Conservation (phyloP, 2,113 vertebrate genomes). For the Megaceryle maxima region DNA sequence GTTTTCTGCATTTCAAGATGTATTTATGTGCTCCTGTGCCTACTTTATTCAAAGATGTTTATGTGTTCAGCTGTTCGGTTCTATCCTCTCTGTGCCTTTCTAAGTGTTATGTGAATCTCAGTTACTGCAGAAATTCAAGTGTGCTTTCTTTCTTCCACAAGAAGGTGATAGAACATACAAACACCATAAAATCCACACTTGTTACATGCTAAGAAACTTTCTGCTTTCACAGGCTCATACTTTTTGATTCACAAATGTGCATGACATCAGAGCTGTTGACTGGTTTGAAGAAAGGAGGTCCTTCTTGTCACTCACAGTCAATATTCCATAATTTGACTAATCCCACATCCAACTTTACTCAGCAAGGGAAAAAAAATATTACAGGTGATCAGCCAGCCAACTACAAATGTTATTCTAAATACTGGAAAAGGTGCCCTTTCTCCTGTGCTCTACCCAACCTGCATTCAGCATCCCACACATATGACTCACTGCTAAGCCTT, state of each 20-base stretch:
- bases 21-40: conserved; percentile 4
- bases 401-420: conserved; percentile 6
- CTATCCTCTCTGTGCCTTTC: neutral
- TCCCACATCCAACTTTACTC: neutral
- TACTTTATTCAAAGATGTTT: conserved; percentile 18
- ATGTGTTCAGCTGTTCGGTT: neutral
- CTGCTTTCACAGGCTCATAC: neutral
- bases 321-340: neutral
- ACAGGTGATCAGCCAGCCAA: neutral
- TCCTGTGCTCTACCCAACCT: conserved; percentile 1
- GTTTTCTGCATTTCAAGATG: conserved; percentile 31
- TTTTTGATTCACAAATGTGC: neutral
- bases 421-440: conserved; percentile 8
- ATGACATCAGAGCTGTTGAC: neutral
- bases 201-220: neutral
- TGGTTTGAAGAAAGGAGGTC: neutral
- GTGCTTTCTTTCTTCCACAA: neutral
- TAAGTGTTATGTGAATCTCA: neutral
- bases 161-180: neutral
- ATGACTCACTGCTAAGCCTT: conserved; percentile 49
- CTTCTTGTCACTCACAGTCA: neutral
- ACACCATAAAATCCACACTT: neutral
- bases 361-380: neutral
- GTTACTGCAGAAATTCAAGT: neutral
- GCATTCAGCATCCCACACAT: conserved; percentile 29